Evolutionary conservation across 2,113 vertebrate species (phyloP), one percentile per base, ranked within the genome.

Genomic region (Channa argus): DNA sequence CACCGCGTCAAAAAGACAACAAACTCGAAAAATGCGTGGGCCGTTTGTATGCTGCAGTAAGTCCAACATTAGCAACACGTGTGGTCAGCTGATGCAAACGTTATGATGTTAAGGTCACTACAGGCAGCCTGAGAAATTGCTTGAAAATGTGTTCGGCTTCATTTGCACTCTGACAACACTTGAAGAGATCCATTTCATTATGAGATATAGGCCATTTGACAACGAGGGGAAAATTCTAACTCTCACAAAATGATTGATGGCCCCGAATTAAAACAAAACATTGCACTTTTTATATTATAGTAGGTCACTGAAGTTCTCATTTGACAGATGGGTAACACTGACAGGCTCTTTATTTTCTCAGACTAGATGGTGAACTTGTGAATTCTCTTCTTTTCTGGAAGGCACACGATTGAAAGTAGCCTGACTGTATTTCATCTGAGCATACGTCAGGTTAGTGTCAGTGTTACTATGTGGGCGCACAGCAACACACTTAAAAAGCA

Each of bases 1-100:
- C 82, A 78, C 81, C 82, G 51, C 50, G 69, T 84, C 46, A 85
- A 85, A 80, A 75, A 79, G 82, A 81, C 79, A 71, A 71, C 75
- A 37, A 12, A 63, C 87, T 88, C 59, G 13, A 87, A 41, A 5
- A 5, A 39, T 8, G 68, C 72, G 79, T 47, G 33, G 24, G 58
- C 52, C 37, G 47, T 45, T 12, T 24, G 45, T 36, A 51, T 37
- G 1, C 52, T 38, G 24, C 66, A 79, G 74, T 61, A 53, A 65
- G 71, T 55, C 38, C 63, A 43, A 59, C 47, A 49, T 8, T 9
- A 24, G 60, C 46, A 47, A 59, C 58, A 51, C 54, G 79, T 59
- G 52, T 47, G 55, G n/a, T 46, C 12, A 14, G 50, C 7, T 49
- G 49, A 71, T 71, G 73, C 14, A 80, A 69, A 78, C 74, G 73